phyloP scores from a whole-genome alignment of 2,888 invertebrate genomes.

The Leistus spinibarbis region DNA sequence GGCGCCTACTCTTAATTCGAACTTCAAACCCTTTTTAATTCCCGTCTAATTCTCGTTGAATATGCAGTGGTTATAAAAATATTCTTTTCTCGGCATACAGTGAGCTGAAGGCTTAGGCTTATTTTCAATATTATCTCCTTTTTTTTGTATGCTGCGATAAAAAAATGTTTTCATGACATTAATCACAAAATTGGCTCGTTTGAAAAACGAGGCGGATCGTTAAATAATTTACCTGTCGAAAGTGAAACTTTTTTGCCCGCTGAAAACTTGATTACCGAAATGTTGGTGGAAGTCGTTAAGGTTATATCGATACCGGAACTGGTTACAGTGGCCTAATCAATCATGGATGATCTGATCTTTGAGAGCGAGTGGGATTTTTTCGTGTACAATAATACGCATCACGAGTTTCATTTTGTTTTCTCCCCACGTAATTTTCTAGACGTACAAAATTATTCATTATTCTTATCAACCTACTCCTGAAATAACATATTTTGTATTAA shows the following conservation, averaged over 20 bases:
- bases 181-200: not conserved
- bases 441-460: not conserved
- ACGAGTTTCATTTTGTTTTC: no score
- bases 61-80: no score
- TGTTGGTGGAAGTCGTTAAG: conserved; percentile 13
- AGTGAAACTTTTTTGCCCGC: not conserved
- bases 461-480: no score
- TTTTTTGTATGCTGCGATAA: not conserved
- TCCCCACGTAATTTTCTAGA: not conserved
- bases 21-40: no score
- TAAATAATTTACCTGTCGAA: conserved; percentile 8
- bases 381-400: not conserved
- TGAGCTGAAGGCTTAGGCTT: not conserved
- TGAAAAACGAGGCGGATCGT: not conserved
- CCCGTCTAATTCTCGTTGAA: no score
- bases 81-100: no score
- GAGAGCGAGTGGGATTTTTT: not conserved
- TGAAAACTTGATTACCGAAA: conserved; percentile 13
- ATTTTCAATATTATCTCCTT: not conserved
- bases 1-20: no score
- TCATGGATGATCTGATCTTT: conserved; percentile 10
- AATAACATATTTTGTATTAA: no score
- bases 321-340: conserved; percentile 7
- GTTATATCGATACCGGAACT: conserved; percentile 10
- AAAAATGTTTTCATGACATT: not conserved